Base-by-base conservation (phyloP, 2,113 vertebrate species). In the Megalops atlanticus region DNA sequence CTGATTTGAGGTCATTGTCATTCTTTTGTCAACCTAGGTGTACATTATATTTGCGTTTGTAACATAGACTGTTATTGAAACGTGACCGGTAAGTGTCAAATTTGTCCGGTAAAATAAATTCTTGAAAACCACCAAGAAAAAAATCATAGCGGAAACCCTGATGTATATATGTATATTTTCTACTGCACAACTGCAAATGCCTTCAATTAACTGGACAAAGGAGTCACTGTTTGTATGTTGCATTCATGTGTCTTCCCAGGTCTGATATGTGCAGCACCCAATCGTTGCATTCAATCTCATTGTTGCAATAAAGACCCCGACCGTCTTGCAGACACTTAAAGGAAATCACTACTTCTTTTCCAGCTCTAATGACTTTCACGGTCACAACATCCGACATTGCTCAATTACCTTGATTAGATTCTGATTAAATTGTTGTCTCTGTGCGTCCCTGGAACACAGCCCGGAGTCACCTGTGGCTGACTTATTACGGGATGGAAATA, bases 401-500 rank as follows among this genome's bases (percentile, higher is more conserved):
- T 79, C 70, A 73, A 73, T 79, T 78, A 41, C 47, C 27, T 24
- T 43, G 27, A 78, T 75, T 83, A 58, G 47, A 73, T 79, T 69
- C 77, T 3, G 49, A 78, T 83, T 43, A 69, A 79, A 79, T 73
- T 16, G 49, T 40, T 27, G 68, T 41, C 7, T 71, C 27, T 33
- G 47, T 16, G 3, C 38, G 36, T 54, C 41, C 72, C 71, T 64
- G 70, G 52, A 79, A 73, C 39, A 18, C 78, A 36, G 70, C 81
- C 52, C 74, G 6, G 36, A 78, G 77, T 78, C 70, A 82, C 81
- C 77, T 74, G 81, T 83, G 71, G 39, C 76, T 64, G 36, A 45
- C 33, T n/a, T 72, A 58, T 58, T 77, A 69, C 15, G n/a, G 64
- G 76, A 15, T 49, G 36, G 21, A 35, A 5, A 24, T 2, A 33